Percentiles rank a stretch among this genome's conserved stretches.
Conservation (phyloP, 2,113 vertebrate species). For the Pyxicephalus adspersus region DNA sequence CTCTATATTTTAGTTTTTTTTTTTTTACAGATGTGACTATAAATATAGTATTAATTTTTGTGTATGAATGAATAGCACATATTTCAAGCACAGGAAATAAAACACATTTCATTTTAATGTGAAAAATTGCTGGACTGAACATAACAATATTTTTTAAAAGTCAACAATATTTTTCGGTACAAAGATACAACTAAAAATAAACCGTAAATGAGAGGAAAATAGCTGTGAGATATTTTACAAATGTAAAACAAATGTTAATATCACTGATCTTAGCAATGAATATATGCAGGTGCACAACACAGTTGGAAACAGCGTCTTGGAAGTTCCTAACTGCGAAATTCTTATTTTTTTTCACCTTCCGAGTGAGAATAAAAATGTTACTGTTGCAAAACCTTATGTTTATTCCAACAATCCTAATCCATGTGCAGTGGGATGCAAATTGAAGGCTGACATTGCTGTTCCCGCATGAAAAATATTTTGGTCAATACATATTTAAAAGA, state of each 20-base stretch:
- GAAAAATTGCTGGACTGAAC: no score
- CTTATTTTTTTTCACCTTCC: constrained; percentile 32
- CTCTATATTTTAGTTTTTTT: no score
- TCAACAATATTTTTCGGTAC: no score
- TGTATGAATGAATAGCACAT: no score
- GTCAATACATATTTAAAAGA: constrained; percentile 69
- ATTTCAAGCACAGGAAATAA: no score
- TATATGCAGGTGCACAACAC: constrained; percentile 21
- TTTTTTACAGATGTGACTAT: no score
- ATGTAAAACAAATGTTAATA: constrained; percentile 30
- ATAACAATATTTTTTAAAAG: no score
- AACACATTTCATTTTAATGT: no score
- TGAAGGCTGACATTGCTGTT: constrained; percentile 62
- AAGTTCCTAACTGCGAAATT: constrained; percentile 1
- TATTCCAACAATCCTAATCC: constrained; percentile 10
- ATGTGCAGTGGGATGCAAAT: constrained; percentile 62
- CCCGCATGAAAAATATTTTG: constrained; percentile 65
- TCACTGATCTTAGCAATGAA: constrained; percentile 11
- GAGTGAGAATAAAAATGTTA: constrained; percentile 31
- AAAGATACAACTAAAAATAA: no score
- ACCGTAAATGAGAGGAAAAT: neutral
- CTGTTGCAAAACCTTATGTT: constrained; percentile 39
- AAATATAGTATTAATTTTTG: no score
- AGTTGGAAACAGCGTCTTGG: constrained; percentile 10
- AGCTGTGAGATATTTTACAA: constrained; percentile 14